phyloP scores from a whole-genome alignment of 1,140 invertebrate genomes.

The Saccostrea echinata region DNA sequence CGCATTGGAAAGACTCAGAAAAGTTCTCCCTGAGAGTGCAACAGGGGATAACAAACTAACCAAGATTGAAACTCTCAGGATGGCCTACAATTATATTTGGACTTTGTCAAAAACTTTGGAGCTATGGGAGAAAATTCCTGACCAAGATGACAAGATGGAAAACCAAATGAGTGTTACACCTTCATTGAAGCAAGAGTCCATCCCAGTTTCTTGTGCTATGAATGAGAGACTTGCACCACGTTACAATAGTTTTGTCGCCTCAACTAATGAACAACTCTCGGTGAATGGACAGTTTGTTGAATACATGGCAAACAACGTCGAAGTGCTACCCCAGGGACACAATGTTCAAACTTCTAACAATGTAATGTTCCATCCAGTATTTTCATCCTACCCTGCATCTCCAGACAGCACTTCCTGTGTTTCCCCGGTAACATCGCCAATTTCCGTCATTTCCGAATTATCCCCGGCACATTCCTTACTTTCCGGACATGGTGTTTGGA shows the following conservation, averaged over 20 bases:
- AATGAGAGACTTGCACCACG: background rate
- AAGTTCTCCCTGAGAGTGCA: slow-evolving; percentile 83
- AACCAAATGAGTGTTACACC: background rate
- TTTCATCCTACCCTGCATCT: slow-evolving; percentile 7
- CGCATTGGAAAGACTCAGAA: slow-evolving; percentile 92
- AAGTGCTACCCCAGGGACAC: background rate
- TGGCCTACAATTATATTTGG: slow-evolving; percentile 97
- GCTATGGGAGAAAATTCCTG: slow-evolving; percentile 64
- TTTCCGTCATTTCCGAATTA: background rate
- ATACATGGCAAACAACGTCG: background rate
- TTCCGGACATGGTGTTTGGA: slow-evolving; percentile 4
- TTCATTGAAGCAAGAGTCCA: background rate
- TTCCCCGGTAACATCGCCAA: background rate
- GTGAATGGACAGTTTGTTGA: background rate
- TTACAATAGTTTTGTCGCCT: background rate
- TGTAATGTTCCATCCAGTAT: background rate
- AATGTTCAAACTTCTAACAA: background rate
- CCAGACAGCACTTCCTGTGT: background rate
- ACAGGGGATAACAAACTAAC: slow-evolving; percentile 98
- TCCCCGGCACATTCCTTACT: background rate
- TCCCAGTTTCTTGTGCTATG: background rate
- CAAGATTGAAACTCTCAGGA: slow-evolving; percentile 97
- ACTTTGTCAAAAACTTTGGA: slow-evolving; percentile 90
- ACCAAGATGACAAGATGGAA: background rate
- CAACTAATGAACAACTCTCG: background rate